Evolutionary conservation across 2,113 vertebrate genomes (phyloP).

Genomic region (Shinisaurus crocodilurus): DNA sequence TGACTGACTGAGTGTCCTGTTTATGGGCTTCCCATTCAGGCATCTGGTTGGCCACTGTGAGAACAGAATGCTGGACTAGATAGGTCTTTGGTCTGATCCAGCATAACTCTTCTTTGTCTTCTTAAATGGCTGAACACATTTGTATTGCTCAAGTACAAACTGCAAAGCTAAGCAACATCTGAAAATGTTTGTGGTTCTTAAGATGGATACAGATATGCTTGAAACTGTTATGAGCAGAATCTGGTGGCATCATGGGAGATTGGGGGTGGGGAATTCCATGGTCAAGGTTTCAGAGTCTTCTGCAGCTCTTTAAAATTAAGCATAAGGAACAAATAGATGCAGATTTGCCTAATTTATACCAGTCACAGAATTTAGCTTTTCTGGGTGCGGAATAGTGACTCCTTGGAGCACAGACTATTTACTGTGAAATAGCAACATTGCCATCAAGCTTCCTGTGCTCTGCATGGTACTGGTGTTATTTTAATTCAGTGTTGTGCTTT

Average conservation of each 20-base stretch:
- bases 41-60: too few relatives aligned
- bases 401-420: not conserved
- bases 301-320: not conserved
- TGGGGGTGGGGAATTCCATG: not conserved
- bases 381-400: not conserved
- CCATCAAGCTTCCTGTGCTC: not conserved
- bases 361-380: not conserved
- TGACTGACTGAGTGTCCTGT: too few relatives aligned
- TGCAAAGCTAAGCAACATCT: not conserved
- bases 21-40: too few relatives aligned
- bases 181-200: not conserved
- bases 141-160: not conserved
- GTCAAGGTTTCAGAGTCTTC: not conserved
- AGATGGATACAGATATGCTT: not conserved
- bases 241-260: not conserved
- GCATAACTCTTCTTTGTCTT: not conserved
- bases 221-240: not conserved
- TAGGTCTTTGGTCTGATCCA: too few relatives aligned
- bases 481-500: slow-evolving; percentile 39
- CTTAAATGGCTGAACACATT: not conserved
- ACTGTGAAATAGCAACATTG: not conserved
- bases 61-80: not conserved
- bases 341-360: not conserved
- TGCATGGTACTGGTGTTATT: slow-evolving; percentile 5
- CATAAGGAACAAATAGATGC: not conserved